Evolutionary conservation across 2,888 invertebrate genomes (phyloP), one percentile per base, ranked within the genome.

Genomic region (Rhorus exstirpatorius): DNA sequence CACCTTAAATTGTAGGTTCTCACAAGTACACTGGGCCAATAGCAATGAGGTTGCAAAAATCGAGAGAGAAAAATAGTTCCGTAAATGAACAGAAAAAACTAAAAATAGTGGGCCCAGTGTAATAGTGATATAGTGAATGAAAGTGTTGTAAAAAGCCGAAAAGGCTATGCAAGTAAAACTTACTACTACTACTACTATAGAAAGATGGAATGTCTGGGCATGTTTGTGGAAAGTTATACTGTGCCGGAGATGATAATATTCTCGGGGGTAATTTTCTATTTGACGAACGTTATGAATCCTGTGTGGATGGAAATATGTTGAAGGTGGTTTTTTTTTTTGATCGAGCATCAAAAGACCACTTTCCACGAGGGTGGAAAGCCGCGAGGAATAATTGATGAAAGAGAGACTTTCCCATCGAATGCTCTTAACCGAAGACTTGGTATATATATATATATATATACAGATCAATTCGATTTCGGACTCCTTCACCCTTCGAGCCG

Each of bases 401-500:
- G 35, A 44, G 49, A 24, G 38, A 38, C 38, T 44, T 76, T 41
- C 61, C 51, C 60, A 58, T 80, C 72, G 35, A 77, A 60, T 55
- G 63, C 60, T 68, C 53, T 63, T 12, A 79, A 67, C 26, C 49
- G 44, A 35, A 60, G 70, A 41, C 21, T 55, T 19, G 12, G 12
- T 38, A 38, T 61, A 21, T 38, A 38, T 61, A 14, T 31, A 35
- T 60, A 6, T 24, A n/a, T 58, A 19, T 49, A 58, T 19, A 38
- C 58, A 55, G 55, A 77, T 76, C 76, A 63, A 77, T 80, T 80
- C 67, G 61, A 83, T 81, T 60, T 71, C n/a, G 53, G 61, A 26
- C 65, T 74, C 65, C 41, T n/a, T 72, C 67, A 84, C 81, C 79
- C 71, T 76, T 74, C 26, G 72, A 70, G 81, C 75, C 65, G 60